Percentiles rank a stretch among this genome's conserved stretches.
Conservation (phyloP, 2,888 invertebrate genomes). For the Bellardia pandia region DNA sequence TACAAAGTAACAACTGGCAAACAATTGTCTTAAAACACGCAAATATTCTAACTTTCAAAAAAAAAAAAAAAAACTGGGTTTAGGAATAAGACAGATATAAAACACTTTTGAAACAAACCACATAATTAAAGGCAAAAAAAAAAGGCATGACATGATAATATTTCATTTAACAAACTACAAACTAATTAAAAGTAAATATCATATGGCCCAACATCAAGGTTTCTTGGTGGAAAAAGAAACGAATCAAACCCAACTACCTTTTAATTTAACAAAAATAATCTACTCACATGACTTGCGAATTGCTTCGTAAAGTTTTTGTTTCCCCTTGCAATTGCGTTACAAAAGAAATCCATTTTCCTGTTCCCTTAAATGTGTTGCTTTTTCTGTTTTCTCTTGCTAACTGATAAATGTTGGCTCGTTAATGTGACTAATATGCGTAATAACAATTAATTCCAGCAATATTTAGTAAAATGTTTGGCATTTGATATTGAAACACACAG, state of each 20-base stretch:
- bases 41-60: background rate
- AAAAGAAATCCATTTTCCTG: background rate
- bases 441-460: conserved; percentile 76
- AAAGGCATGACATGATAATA: conserved; percentile 63
- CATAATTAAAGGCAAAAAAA: conserved; percentile 51
- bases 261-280: background rate
- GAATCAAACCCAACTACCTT: background rate
- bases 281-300: background rate
- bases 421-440: conserved; percentile 76
- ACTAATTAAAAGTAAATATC: background rate
- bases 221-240: background rate
- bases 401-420: conserved; percentile 71
- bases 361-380: background rate
- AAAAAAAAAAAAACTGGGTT: background rate
- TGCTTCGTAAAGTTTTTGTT: background rate
- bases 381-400: background rate
- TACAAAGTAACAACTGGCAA: background rate
- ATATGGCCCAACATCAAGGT: background rate
- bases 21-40: conserved; percentile 52
- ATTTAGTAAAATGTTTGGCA: conserved; percentile 55
- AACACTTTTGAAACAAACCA: conserved; percentile 14
- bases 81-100: conserved; percentile 9
- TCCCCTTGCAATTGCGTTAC: background rate
- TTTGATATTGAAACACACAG: conserved; percentile 23
- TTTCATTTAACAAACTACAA: conserved; percentile 50